Evolutionary conservation across 2,888 invertebrate genomes (phyloP).

Genomic region (Cotesia congregata): DNA sequence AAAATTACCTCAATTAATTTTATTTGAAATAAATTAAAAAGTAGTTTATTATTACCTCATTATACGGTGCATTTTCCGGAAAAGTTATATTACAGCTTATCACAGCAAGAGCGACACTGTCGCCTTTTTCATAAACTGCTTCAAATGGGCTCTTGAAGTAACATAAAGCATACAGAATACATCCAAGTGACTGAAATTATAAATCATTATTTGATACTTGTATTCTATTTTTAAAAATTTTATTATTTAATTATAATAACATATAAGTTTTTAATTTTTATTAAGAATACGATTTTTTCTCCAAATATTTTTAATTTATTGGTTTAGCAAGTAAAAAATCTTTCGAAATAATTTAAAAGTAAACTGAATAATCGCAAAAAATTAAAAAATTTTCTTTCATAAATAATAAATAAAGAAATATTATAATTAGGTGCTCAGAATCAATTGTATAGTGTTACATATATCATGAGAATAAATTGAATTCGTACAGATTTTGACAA

Average conservation of each 20-base stretch:
- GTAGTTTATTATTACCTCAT: slow-evolving; percentile 68
- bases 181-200: slow-evolving; percentile 81
- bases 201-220: not conserved
- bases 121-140: slow-evolving; percentile 85
- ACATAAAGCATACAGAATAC: slow-evolving; percentile 87
- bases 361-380: too few relatives aligned
- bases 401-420: too few relatives aligned
- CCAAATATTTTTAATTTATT: too few relatives aligned
- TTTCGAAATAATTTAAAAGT: too few relatives aligned
- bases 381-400: too few relatives aligned
- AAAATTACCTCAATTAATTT: not conserved
- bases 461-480: too few relatives aligned
- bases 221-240: not conserved
- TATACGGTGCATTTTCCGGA: slow-evolving; percentile 78
- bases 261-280: not conserved
- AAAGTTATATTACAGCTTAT: slow-evolving; percentile 82
- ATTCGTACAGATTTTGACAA: too few relatives aligned
- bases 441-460: too few relatives aligned
- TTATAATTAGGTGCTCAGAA: too few relatives aligned
- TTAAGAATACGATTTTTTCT: too few relatives aligned
- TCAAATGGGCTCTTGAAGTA: slow-evolving; percentile 91
- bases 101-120: slow-evolving; percentile 88
- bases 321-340: too few relatives aligned
- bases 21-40: slow-evolving; percentile 8
- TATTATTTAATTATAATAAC: not conserved